A percentile compares a stretch with the other conserved stretches of the same genome.
phyloP scores from a whole-genome alignment of 2,113 vertebrate genomes.

The Centropristis striata region DNA sequence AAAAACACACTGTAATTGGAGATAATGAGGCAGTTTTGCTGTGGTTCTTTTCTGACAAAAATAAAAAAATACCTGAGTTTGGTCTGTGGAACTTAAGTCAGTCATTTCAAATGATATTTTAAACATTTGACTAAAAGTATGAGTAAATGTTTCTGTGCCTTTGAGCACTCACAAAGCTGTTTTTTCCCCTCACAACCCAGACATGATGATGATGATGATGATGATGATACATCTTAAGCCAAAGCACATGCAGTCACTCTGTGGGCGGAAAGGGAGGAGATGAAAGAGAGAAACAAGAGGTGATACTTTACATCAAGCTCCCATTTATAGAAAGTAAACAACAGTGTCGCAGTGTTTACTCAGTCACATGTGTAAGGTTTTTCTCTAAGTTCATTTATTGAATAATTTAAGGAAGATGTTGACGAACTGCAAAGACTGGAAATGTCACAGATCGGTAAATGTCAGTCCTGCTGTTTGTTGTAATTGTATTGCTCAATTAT shows the following conservation, averaged over 20 bases:
- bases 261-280: conserved; percentile 52
- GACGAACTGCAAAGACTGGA: conserved; percentile 11
- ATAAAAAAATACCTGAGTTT: conserved; percentile 11
- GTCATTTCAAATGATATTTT: conserved; percentile 21
- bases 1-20: not conserved
- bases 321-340: conserved; percentile 52
- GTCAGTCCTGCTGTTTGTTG: not conserved
- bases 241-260: conserved; percentile 25
- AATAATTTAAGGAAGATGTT: conserved; percentile 27
- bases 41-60: not conserved
- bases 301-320: conserved; percentile 55
- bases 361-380: conserved; percentile 16
- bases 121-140: conserved; percentile 22
- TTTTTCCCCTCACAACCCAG: not conserved
- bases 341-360: conserved; percentile 23
- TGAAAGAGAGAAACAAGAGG: conserved; percentile 56
- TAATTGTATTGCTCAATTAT: conserved; percentile 11
- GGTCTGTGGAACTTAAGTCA: not conserved
- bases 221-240: conserved; percentile 35
- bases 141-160: conserved; percentile 42
- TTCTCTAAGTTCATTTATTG: conserved; percentile 4
- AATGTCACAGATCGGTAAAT: conserved; percentile 37
- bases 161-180: conserved; percentile 7
- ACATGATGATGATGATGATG: not conserved
- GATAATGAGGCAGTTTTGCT: not conserved